Conservation (phyloP, 2,888 invertebrate genomes). For the Aphidoletes aphidimyza region DNA sequence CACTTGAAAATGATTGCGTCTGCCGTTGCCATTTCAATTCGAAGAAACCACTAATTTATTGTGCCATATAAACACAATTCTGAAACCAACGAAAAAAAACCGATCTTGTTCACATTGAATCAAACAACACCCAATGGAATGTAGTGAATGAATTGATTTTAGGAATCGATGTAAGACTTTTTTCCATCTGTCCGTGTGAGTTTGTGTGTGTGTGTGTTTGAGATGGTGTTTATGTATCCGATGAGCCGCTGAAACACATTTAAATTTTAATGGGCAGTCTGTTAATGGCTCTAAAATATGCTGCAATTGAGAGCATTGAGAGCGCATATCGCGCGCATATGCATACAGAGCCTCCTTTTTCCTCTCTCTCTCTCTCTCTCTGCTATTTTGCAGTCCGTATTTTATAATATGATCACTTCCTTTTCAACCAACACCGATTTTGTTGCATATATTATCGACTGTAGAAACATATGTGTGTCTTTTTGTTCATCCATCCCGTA, state of each 20-base stretch:
- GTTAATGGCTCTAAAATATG: slow-evolving; percentile 10
- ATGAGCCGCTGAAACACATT: background rate
- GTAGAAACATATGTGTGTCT: slow-evolving; percentile 16
- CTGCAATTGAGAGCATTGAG: slow-evolving; percentile 13
- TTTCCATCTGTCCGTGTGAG: no score
- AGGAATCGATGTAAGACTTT: background rate
- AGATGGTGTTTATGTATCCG: no score
- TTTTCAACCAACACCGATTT: slow-evolving; percentile 20
- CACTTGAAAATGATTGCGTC: background rate
- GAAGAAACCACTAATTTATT: slow-evolving; percentile 24
- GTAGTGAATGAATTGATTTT: slow-evolving; percentile 18
- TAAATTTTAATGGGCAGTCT: slow-evolving; percentile 23
- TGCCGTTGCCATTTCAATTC: background rate
- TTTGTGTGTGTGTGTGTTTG: no score
- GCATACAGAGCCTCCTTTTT: background rate
- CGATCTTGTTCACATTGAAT: background rate
- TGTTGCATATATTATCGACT: slow-evolving; percentile 40
- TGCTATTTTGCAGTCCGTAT: background rate
- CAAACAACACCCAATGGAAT: background rate
- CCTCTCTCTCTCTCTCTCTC: no score
- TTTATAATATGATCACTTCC: slow-evolving; percentile 40
- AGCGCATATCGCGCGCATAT: no score
- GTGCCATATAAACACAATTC: background rate
- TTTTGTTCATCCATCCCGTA: background rate
- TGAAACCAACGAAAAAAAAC: background rate